phyloP scores from a whole-genome alignment of 2,888 invertebrate species.

The Amorpha juglandis region DNA sequence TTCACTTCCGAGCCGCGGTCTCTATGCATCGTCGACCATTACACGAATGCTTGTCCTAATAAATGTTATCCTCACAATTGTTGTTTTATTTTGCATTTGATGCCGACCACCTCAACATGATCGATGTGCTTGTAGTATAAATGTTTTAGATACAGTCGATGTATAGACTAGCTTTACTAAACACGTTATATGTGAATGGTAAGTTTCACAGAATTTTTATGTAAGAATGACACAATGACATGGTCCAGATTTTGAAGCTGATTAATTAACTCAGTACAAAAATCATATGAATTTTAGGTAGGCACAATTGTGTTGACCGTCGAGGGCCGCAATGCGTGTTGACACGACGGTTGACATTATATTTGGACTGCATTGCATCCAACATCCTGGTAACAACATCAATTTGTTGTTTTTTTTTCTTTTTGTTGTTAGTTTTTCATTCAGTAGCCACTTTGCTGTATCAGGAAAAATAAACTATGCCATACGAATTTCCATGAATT shows the following conservation, averaged over 20 bases:
- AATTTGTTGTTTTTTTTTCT: too few species aligned
- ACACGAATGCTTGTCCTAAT: constrained; percentile 66
- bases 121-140: constrained; percentile 40
- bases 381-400: too few species aligned
- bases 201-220: constrained; percentile 35
- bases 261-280: background rate
- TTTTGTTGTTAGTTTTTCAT: too few species aligned
- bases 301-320: too few species aligned
- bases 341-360: too few species aligned
- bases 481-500: background rate
- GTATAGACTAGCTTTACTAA: constrained; percentile 32
- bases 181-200: constrained; percentile 31
- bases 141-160: constrained; percentile 43
- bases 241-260: constrained; percentile 22
- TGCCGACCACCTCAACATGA: constrained; percentile 37
- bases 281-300: too few species aligned
- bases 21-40: constrained; percentile 54
- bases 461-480: too few species aligned
- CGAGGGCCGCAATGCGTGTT: too few species aligned
- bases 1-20: constrained; percentile 49
- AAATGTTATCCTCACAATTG: constrained; percentile 73
- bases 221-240: constrained; percentile 34
- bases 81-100: constrained; percentile 79
- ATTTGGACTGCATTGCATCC: too few species aligned
- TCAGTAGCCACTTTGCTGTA: too few species aligned